A percentile compares a stretch with the other conserved stretches of the same genome.
Conservation (phyloP, 2,113 vertebrate species). For the Paradoxurus hermaphroditus region DNA sequence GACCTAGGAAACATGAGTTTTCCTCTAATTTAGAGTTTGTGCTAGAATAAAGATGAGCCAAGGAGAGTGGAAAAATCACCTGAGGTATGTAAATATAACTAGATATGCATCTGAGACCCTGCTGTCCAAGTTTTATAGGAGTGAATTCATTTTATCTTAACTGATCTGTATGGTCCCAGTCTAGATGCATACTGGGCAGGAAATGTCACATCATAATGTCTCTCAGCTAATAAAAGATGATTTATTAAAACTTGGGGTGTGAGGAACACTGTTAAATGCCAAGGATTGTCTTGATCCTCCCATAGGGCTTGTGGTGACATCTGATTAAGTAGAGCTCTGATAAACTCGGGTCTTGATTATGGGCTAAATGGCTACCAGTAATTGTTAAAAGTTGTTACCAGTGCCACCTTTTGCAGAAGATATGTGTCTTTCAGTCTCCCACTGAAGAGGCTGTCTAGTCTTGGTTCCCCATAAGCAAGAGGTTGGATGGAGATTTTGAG, state of each 20-base stretch:
- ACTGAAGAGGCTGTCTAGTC: background rate
- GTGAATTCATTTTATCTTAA: background rate
- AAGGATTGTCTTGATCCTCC: too few species aligned
- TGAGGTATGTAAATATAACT: background rate
- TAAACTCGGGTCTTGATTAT: background rate
- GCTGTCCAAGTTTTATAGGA: background rate
- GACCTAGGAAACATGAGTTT: background rate
- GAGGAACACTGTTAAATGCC: background rate
- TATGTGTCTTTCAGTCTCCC: background rate
- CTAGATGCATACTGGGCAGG: background rate
- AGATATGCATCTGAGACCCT: background rate
- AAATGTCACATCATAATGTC: background rate
- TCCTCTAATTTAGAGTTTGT: background rate
- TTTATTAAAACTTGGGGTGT: background rate
- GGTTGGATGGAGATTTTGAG: background rate
- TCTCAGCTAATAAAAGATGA: constrained; percentile 1
- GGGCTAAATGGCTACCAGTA: background rate
- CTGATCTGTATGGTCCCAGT: background rate
- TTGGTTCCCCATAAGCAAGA: background rate
- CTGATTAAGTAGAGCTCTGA: too few species aligned
- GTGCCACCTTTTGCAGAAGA: background rate
- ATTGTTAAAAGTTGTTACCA: background rate
- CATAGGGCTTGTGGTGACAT: too few species aligned
- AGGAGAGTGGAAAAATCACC: background rate
- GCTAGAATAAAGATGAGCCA: background rate